These are phyloP conservation scores for Ibidorhyncha struthersii DNA, from an alignment of 2,113 vertebrate genomes.

Conservation along the genomic window DNA sequence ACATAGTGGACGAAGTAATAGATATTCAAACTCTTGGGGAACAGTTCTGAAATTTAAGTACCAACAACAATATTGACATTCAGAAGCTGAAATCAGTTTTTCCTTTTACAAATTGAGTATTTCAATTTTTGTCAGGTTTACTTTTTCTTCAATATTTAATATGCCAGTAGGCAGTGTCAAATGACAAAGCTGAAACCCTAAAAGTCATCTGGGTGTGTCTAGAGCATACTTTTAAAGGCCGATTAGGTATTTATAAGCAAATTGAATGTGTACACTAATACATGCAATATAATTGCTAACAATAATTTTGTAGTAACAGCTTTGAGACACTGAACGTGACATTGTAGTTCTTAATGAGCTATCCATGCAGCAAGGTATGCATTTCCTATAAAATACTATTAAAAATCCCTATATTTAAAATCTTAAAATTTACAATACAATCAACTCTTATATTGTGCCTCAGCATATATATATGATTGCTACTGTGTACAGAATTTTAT, in stretches of 20 bases:
- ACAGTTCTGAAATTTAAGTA: constrained; percentile 29
- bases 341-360: constrained; percentile 66
- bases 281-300: constrained; percentile 79
- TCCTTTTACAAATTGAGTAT: constrained; percentile 7
- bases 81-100: constrained; percentile 34
- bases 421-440: constrained; percentile 71
- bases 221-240: constrained; percentile 51
- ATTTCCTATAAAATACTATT: constrained; percentile 76
- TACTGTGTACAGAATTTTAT: constrained; percentile 66
- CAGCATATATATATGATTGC: constrained; percentile 41
- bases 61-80: not conserved
- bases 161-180: constrained; percentile 50
- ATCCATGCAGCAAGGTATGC: constrained; percentile 92
- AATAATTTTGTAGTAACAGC: constrained; percentile 64
- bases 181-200: constrained; percentile 47
- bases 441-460: constrained; percentile 54
- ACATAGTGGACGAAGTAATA: not conserved
- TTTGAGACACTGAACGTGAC: constrained; percentile 69
- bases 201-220: constrained; percentile 15
- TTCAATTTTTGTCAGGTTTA: constrained; percentile 20
- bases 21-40: not conserved
- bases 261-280: constrained; percentile 67
- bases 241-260: constrained; percentile 33
- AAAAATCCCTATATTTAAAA: constrained; percentile 74
- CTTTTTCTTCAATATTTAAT: constrained; percentile 11